Evolutionary conservation across 2,113 vertebrate genomes (phyloP).

Genomic region (zebrafish (Danio rerio)): GRCz12tu NC_133186.1:19676001-19676500

Average conservation of each 20-base stretch:
- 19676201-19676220: neutral
- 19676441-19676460: too few relatives aligned
- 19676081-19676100: slow-evolving; percentile 8
- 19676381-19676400: neutral
- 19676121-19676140: neutral
- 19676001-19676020: neutral
- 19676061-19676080: slow-evolving; percentile 8
- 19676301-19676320: neutral
- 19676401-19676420: neutral
- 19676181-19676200: neutral
- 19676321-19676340: slow-evolving; percentile 16
- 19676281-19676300: neutral
- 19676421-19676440: too few relatives aligned
- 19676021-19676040: slow-evolving; percentile 2
- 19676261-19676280: slow-evolving; percentile 43
- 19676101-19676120: neutral
- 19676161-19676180: neutral
- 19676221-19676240: neutral
- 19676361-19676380: neutral
- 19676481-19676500: too few relatives aligned
- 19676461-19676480: too few relatives aligned
- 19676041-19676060: neutral
- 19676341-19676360: neutral
- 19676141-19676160: neutral
- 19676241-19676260: neutral